A percentile compares a stretch with the other conserved stretches of the same genome.
Evolutionary conservation across 2,888 invertebrate species (phyloP).

Genomic region (Steinernema scapterisci): DNA sequence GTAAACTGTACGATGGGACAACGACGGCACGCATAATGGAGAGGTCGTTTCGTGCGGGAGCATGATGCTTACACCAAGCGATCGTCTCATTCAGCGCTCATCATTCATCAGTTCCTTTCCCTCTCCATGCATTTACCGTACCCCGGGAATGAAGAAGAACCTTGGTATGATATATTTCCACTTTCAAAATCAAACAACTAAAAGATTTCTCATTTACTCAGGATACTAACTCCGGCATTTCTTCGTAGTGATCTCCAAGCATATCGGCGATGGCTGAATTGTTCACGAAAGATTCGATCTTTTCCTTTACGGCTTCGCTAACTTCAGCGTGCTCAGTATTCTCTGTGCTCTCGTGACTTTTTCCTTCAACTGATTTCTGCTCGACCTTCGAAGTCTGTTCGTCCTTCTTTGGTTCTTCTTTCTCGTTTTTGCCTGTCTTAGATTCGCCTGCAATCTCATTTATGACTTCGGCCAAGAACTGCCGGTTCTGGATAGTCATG

Average conservation of each 20-base stretch:
- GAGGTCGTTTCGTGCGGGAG: too few relatives aligned
- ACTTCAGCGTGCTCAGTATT: not conserved
- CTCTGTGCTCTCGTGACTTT: not conserved
- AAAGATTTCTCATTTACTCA: not conserved
- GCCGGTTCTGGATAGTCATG: slow-evolving; percentile 38
- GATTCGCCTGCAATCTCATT: not conserved
- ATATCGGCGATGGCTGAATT: not conserved
- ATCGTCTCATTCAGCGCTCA: too few relatives aligned
- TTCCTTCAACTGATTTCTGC: not conserved
- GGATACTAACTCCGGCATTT: not conserved
- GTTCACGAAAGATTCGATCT: too few relatives aligned
- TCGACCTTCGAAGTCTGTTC: not conserved
- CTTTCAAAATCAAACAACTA: too few relatives aligned
- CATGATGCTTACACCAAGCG: too few relatives aligned
- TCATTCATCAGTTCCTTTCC: too few relatives aligned
- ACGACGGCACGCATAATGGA: too few relatives aligned
- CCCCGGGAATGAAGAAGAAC: too few relatives aligned
- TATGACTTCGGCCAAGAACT: not conserved
- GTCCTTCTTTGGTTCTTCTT: not conserved
- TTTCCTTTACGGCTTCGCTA: not conserved
- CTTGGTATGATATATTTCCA: too few relatives aligned
- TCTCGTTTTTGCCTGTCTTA: not conserved
- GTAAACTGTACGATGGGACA: too few relatives aligned
- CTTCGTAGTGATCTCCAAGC: slow-evolving; percentile 15
- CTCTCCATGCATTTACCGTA: too few relatives aligned